Base-by-base conservation (phyloP, 2,113 vertebrate species). In the Limnothrissa miodon region DNA sequence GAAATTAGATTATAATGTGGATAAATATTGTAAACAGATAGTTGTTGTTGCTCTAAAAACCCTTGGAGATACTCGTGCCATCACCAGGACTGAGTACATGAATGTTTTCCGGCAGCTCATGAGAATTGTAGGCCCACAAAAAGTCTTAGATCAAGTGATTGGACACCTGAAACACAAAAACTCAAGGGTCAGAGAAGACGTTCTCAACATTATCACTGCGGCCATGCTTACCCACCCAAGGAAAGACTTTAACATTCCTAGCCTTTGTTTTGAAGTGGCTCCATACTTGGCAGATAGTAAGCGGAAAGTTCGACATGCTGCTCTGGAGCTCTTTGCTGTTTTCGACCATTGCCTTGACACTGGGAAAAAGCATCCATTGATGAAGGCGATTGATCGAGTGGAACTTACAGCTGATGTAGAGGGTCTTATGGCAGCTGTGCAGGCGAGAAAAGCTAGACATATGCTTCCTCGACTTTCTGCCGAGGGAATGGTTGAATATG, bases 271-370 rank as follows among this genome's bases (percentile, higher is more conserved):
- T 4, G 93, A 93, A 79, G 94, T 97, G 44, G 96, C 96, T 0
- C 97, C 96, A 0, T 95, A 92, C 36, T 92, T 96, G 86, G 94
- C 93, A 5, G 96, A 98, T 87, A 85, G 89, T 88, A 97, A 97
- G 88, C 91, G 91, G 84, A 95, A 93, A 83, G 96, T 97, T 1
- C 94, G 96, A 15, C 96, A 96, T 0, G 96, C 96, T 0, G 95
- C 96, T 29, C 91, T 96, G 0, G 97, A 98, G 88, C 94, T 95
- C 1, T 96, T 96, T 83, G 96, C 95, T 0, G 91, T 94, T 23
- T 89, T 97, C 53, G 96, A 95, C 0, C 91, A 93, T 33, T 94
- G 95, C 78, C 89, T 95, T 81, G 96, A 96, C 33, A 90, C 93
- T 0, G 93, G 95, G 56, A 95, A 92, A 86, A 93, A 93, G 84